Evolutionary conservation across 2,888 invertebrate genomes (phyloP).

Genomic region (Isotomurus palustris): DNA sequence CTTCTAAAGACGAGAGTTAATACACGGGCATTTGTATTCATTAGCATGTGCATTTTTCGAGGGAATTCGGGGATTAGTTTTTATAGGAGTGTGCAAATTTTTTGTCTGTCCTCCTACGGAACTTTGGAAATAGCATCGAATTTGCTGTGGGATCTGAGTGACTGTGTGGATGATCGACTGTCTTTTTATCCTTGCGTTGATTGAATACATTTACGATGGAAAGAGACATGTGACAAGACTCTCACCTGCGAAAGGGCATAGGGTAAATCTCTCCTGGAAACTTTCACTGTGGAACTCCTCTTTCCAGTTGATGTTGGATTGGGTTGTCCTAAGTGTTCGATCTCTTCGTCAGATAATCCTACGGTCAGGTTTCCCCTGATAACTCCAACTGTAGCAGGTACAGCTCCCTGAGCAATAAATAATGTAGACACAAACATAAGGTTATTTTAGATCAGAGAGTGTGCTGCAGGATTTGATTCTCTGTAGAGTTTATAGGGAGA

Average conservation of each 20-base stretch:
- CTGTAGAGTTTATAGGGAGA: neutral
- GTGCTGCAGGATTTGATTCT: neutral
- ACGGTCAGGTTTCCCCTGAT: conserved; percentile 75
- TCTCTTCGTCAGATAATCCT: conserved; percentile 61
- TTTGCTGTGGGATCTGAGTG: too few species aligned
- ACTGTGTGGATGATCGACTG: too few species aligned
- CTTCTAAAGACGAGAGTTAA: conserved; percentile 49
- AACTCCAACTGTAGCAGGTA: conserved; percentile 90
- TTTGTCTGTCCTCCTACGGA: too few species aligned
- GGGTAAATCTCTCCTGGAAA: conserved; percentile 81
- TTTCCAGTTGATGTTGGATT: neutral
- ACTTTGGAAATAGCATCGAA: too few species aligned
- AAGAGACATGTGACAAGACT: neutral
- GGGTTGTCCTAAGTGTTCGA: conserved; percentile 36
- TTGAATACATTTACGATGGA: neutral
- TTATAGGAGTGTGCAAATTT: too few species aligned
- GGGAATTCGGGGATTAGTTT: too few species aligned
- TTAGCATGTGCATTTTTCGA: too few species aligned
- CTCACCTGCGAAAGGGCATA: conserved; percentile 62
- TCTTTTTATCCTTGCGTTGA: neutral
- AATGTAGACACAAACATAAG: conserved; percentile 9
- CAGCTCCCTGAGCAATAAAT: conserved; percentile 61
- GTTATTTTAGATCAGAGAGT: neutral
- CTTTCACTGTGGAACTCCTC: conserved; percentile 61
- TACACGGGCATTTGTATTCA: too few species aligned